Evolutionary conservation across 2,113 vertebrate genomes (phyloP), one percentile per base, ranked within the genome.

Genomic region (Phrynocephalus versicolor): DNA sequence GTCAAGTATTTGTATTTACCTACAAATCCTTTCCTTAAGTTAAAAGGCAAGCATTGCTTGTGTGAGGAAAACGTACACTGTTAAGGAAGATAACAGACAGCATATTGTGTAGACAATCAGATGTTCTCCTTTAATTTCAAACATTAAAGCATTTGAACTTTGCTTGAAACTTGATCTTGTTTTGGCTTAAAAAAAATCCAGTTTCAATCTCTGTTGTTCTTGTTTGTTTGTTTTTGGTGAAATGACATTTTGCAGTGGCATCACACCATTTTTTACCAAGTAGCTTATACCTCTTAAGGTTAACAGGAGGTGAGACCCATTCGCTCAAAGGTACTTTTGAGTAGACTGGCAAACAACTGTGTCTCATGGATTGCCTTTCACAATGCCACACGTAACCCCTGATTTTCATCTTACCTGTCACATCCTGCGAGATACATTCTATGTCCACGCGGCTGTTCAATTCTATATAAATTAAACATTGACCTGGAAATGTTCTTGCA

Each of bases 321-420:
- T 45, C 41, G 51, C 9, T 80, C 64, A 41, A 30, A 45, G 41
- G 41, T 37, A 33, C 37, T n/a, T 80, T 39, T 51, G 27, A 80
- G 64, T 30, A 45, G 37, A 41, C 37, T n/a, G 30, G 25, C 78
- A 16, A 12, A 80, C 9, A 41, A 67, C 37, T 33, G 30, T 10
- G 19, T 45, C 30, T 2, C 77, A n/a, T 19, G 18, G 27, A 12
- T 70, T 70, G 51, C 41, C 74, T 67, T 77, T 55, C 6, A 23
- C 35, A 15, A 6, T n/a, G 25, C 33, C 82, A 27, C n/a, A 70
- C 5, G 79, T 21, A 2, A 39, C 1, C 81, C 74, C 62, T 84
- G 9, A 23, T 62, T 88, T 87, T 39, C 81, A 25, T 9, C 95
- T 96, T 96, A 96, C 96, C 96, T 96, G 82, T 62, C 45, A 41